Evolutionary conservation across 2,113 vertebrate species (phyloP).

Genomic region (Oenanthe melanoleuca): DNA sequence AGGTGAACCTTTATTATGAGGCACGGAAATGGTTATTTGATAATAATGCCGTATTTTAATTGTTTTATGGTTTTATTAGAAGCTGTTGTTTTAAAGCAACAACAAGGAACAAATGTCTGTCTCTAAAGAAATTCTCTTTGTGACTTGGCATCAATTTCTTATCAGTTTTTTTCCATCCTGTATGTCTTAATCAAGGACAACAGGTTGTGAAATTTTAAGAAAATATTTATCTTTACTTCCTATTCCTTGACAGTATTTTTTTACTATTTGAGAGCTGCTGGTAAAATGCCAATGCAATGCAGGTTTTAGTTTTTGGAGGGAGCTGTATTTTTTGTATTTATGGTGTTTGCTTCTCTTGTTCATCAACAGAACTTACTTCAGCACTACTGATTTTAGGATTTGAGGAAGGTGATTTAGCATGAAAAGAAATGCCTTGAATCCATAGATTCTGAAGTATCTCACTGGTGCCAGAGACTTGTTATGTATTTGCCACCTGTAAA

Average conservation of each 20-base stretch:
- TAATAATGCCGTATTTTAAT: not conserved
- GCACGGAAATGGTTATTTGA: not conserved
- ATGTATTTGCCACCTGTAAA: not conserved
- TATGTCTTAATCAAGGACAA: not conserved
- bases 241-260: not conserved
- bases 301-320: not conserved
- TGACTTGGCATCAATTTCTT: conserved; percentile 3
- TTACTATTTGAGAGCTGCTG: not conserved
- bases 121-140: not conserved
- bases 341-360: not conserved
- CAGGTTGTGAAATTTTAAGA: conserved; percentile 49
- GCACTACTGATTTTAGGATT: not conserved
- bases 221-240: not conserved
- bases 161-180: not conserved
- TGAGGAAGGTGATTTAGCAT: not conserved
- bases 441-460: not conserved
- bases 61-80: conserved; percentile 28
- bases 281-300: not conserved
- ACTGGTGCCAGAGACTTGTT: not conserved
- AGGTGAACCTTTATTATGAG: not conserved
- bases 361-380: not conserved
- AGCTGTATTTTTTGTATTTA: not conserved
- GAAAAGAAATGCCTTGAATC: not conserved
- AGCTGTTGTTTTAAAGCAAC: not conserved
- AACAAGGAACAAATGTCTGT: not conserved